phyloP scores from a whole-genome alignment of 1,140 invertebrate species.

The Pogonomyrmex californicus region DNA sequence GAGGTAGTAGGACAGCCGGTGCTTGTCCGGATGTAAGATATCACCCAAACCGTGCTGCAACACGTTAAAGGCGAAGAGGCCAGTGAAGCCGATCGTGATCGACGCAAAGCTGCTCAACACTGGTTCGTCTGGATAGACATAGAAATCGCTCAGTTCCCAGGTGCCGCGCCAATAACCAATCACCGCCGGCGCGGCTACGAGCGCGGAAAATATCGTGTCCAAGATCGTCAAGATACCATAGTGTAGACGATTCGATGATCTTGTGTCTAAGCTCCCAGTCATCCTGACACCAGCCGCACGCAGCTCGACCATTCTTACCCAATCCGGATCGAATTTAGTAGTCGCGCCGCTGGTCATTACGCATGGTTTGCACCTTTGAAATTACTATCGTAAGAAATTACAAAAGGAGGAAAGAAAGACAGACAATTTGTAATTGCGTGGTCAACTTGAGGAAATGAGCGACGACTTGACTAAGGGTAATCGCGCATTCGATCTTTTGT shows the following conservation, averaged over 20 bases:
- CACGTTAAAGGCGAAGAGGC: slow-evolving; percentile 90
- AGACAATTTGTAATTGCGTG: no score
- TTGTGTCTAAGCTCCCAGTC: slow-evolving; percentile 78
- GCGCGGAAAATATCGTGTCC: slow-evolving; percentile 91
- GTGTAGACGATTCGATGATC: slow-evolving; percentile 83
- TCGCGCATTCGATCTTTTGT: background rate
- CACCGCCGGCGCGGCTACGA: slow-evolving; percentile 92
- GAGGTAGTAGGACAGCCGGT: slow-evolving; percentile 90
- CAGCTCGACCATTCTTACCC: slow-evolving; percentile 83
- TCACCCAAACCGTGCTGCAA: slow-evolving; percentile 89
- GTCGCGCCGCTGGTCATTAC: slow-evolving; percentile 72
- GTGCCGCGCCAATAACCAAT: slow-evolving; percentile 95
- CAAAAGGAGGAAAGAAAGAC: background rate
- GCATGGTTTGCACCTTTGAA: slow-evolving; percentile 67
- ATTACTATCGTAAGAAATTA: background rate
- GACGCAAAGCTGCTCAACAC: slow-evolving; percentile 90
- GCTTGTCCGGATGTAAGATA: slow-evolving; percentile 89
- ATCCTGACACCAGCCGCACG: slow-evolving; percentile 78
- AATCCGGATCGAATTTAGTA: slow-evolving; percentile 74
- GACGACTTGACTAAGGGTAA: no score
- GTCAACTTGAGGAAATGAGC: background rate
- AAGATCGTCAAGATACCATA: slow-evolving; percentile 89
- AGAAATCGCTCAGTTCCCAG: slow-evolving; percentile 92
- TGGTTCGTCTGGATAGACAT: slow-evolving; percentile 89
- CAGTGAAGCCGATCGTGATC: slow-evolving; percentile 89